phyloP scores from a whole-genome alignment of 1,140 invertebrate species.

The Holotrichia oblita region DNA sequence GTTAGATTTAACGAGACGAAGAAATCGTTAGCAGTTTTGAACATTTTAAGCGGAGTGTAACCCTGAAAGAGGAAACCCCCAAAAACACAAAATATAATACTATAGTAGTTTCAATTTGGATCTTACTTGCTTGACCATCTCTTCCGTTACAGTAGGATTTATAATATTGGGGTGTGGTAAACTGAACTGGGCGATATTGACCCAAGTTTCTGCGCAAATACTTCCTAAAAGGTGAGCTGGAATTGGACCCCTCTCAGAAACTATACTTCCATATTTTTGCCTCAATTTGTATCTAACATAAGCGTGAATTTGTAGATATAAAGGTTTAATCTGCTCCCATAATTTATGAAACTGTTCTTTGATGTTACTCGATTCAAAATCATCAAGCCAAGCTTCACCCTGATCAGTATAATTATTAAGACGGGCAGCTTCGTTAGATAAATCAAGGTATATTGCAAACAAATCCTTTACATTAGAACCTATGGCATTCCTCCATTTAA shows the following conservation, averaged over 20 bases:
- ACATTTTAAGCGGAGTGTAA: conserved; percentile 79
- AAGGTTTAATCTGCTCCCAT: too few species aligned
- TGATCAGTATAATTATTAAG: too few species aligned
- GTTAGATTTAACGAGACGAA: too few species aligned
- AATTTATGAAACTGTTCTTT: conserved; percentile 69
- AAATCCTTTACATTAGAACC: conserved; percentile 69
- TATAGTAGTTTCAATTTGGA: not conserved
- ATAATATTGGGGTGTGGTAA: conserved; percentile 80
- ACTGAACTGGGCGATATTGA: conserved; percentile 77
- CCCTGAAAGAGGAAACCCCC: conserved; percentile 62
- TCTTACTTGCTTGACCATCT: conserved; percentile 75
- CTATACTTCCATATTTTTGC: too few species aligned
- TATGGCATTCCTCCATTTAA: conserved; percentile 68
- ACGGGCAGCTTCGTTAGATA: conserved; percentile 74
- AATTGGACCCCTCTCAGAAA: too few species aligned
- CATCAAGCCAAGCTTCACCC: too few species aligned
- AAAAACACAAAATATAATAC: not conserved
- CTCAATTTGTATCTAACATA: too few species aligned
- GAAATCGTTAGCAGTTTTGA: too few species aligned
- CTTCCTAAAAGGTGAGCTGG: too few species aligned
- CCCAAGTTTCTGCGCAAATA: conserved; percentile 94
- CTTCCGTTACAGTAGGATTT: conserved; percentile 75
- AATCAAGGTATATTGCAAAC: conserved; percentile 70
- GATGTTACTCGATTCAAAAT: conserved; percentile 74
- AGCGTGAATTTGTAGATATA: conserved; percentile 88